Evolutionary conservation across 2,113 vertebrate genomes (phyloP).

Genomic region (Chrysemys picta): DNA sequence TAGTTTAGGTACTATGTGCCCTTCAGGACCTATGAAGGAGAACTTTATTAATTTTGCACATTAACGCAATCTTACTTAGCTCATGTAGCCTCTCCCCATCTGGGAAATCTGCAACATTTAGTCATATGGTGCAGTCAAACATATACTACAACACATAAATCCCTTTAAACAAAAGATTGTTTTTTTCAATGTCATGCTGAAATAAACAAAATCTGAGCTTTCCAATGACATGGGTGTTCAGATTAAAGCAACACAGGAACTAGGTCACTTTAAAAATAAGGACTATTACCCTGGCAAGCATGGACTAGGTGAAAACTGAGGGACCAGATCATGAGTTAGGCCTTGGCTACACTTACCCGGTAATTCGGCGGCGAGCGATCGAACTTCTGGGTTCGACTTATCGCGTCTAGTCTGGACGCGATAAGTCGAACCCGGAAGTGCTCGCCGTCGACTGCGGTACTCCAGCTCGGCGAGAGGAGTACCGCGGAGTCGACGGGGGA

Average conservation of each 20-base stretch:
- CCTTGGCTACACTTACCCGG: too few relatives aligned
- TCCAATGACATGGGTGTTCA: background rate
- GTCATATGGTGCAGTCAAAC: background rate
- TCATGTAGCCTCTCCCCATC: background rate
- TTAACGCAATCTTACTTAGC: background rate
- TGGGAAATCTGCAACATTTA: background rate
- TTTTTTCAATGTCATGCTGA: background rate
- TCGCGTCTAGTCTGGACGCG: too few relatives aligned
- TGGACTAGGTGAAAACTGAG: background rate
- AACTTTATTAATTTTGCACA: background rate
- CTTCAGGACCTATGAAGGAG: background rate
- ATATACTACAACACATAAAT: fast-evolving
- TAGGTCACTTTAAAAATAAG: background rate
- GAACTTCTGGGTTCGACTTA: too few relatives aligned
- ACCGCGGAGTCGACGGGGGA: too few relatives aligned
- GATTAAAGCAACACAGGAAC: background rate
- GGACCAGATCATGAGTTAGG: background rate
- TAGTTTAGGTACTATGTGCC: background rate
- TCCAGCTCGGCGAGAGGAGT: too few relatives aligned
- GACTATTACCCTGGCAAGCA: background rate
- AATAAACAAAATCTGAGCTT: background rate
- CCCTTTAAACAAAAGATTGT: background rate
- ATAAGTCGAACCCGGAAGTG: too few relatives aligned
- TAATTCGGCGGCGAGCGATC: too few relatives aligned
- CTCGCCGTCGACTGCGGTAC: too few relatives aligned